phyloP scores from a whole-genome alignment of 2,797 vertebrate species.

The Meriones psammophilus region DNA sequence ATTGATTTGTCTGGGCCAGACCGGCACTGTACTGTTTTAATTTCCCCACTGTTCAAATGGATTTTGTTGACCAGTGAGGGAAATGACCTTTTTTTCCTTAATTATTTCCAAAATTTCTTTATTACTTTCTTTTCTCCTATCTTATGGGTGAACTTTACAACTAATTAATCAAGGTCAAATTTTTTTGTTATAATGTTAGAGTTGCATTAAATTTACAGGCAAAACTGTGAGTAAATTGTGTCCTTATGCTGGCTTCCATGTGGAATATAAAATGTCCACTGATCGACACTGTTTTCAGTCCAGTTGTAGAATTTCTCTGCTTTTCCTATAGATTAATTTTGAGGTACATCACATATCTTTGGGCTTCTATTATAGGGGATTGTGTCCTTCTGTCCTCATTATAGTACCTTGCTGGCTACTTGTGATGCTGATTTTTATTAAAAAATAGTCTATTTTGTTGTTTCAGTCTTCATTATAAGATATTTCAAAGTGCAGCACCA shows the following conservation, averaged over 20 bases:
- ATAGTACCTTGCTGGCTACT: not conserved
- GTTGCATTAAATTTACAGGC: not conserved
- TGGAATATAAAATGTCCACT: not conserved
- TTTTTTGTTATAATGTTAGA: conserved; percentile 25
- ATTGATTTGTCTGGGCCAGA: conserved; percentile 49
- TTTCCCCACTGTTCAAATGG: not conserved
- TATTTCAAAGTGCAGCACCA: not conserved
- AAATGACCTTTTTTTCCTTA: conserved; percentile 24
- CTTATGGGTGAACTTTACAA: conserved; percentile 49
- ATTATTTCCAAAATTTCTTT: conserved; percentile 46
- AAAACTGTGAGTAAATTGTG: not conserved
- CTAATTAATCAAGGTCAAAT: conserved; percentile 49
- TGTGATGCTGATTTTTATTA: conserved; percentile 9
- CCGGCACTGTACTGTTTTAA: not conserved
- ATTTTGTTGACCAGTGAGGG: conserved; percentile 52
- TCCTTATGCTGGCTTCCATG: not conserved
- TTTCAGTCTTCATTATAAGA: conserved; percentile 6
- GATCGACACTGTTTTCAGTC: not conserved
- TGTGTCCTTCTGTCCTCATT: not conserved
- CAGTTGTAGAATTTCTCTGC: not conserved
- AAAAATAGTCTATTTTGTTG: conserved; percentile 10
- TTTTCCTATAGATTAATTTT: not conserved
- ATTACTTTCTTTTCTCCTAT: conserved; percentile 52
- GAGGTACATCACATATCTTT: not conserved
- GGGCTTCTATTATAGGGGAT: not conserved